Evolutionary conservation across 2,888 invertebrate species (phyloP), one percentile per base, ranked within the genome.

Genomic region (Pristionchus mayeri): DNA sequence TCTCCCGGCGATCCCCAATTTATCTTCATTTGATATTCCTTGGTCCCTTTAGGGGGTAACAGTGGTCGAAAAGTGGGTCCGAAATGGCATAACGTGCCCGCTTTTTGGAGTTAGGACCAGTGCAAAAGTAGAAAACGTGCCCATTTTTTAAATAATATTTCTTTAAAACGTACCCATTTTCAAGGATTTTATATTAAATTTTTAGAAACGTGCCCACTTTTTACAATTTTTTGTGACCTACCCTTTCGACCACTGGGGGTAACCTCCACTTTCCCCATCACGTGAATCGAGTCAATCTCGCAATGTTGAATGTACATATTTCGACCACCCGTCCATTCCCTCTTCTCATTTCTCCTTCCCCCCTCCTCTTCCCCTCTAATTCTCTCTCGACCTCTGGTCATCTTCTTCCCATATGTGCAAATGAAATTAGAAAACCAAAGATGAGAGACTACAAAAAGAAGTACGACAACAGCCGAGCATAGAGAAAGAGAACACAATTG

Each of bases 271-370:
- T 18, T 63, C 63, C 30, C 63, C 2, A 11, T 71, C 44, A 71
- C 71, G 71, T 71, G 71, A 71, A 71, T 71, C 21, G 71, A 71
- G 44, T 71, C 71, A 71, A 71, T 71, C 71, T 71, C 71, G 24
- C 40, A 71, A 44, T 71, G 71, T 71, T 71, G 71, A 71, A 71
- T 67, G 67, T 67, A 34, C 67, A 37, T 44, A 71, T 71, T 40
- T 71, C 71, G 40, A 60, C 27, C 18, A 37, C 67, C 37, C 37
- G 37, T 67, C 67, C 21, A n/a, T n/a, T n/a, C n/a, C n/a, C n/a
- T n/a, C n/a, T n/a, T n/a, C n/a, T n/a, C n/a, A n/a, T n/a, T n/a
- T 67, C 37, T 4, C 67, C 13, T 37, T 60, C 67, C 67, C 21
- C 27, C 24, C 34, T 18, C 67, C 11, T 67, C 16, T 67, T 37